These are phyloP conservation scores for Cyprinodon variegatus DNA, from an alignment of 2,113 vertebrate genomes.

Conservation along the genomic window DNA sequence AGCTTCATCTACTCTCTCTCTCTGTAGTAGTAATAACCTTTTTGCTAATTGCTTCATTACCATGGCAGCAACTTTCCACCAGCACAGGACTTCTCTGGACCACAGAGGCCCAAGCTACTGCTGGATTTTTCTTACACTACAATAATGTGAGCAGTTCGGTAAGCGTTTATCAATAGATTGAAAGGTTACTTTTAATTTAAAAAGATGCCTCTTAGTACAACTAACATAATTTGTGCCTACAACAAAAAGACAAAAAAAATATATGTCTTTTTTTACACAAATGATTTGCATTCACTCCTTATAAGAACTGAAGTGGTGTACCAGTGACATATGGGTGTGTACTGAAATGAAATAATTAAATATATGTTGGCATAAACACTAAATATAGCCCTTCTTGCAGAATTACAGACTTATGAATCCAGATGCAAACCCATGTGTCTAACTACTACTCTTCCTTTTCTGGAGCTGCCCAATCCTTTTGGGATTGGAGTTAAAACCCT, in stretches of 20 bases:
- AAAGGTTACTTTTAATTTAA: not conserved
- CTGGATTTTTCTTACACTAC: not conserved
- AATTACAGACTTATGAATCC: no score
- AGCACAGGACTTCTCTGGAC: conserved; percentile 12
- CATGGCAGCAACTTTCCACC: conserved; percentile 33
- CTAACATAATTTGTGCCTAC: not conserved
- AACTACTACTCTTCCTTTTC: no score
- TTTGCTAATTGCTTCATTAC: conserved; percentile 46
- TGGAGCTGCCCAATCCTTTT: no score
- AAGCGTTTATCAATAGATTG: conserved; percentile 6
- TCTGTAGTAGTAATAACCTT: conserved; percentile 44
- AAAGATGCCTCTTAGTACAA: conserved; percentile 5
- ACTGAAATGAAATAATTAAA: no score
- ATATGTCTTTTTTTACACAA: no score
- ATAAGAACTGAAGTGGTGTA: no score
- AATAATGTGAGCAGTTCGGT: not conserved
- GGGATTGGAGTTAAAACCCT: no score
- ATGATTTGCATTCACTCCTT: no score
- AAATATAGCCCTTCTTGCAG: no score
- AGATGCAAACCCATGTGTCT: no score
- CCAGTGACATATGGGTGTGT: no score
- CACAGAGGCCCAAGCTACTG: conserved; percentile 6
- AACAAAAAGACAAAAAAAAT: not conserved
- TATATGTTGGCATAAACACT: no score
- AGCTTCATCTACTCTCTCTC: conserved; percentile 15